A percentile compares a stretch with the other conserved stretches of the same genome.
Conservation (phyloP, 2,888 invertebrate genomes). For the Rhingia rostrata region DNA sequence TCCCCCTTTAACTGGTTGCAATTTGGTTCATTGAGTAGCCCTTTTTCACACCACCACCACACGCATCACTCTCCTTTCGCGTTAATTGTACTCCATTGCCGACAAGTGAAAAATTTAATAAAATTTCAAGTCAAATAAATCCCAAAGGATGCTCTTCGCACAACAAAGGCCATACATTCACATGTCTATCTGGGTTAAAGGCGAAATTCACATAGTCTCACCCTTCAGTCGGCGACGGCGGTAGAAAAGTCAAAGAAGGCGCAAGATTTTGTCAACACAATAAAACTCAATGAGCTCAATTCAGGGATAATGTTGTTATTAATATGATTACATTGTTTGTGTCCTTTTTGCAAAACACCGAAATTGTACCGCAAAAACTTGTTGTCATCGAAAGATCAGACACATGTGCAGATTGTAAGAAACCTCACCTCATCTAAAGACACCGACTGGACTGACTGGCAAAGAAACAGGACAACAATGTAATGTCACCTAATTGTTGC, state of each 20-base stretch:
- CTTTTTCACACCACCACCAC: conserved; percentile 41
- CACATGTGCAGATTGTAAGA: neutral
- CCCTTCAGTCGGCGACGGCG: neutral
- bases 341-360: conserved; percentile 40
- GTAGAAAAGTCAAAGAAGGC: conserved; percentile 47
- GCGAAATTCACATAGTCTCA: neutral
- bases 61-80: neutral
- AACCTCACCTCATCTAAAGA: neutral
- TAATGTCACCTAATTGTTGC: conserved; percentile 65
- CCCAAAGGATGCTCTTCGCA: conserved; percentile 27
- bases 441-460: conserved; percentile 1
- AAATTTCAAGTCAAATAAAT: conserved; percentile 28
- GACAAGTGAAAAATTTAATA: conserved; percentile 28
- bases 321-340: conserved; percentile 60
- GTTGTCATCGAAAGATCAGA: conserved; percentile 47
- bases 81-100: conserved; percentile 19
- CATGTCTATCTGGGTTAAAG: neutral
- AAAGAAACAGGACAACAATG: conserved; percentile 56
- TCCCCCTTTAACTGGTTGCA: conserved; percentile 33
- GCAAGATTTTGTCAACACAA: conserved; percentile 61
- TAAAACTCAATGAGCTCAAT: conserved; percentile 59
- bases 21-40: conserved; percentile 56
- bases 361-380: conserved; percentile 54
- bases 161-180: neutral
- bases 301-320: conserved; percentile 66